phyloP scores from a whole-genome alignment of 2,888 invertebrate species.

The Timandra comae region DNA sequence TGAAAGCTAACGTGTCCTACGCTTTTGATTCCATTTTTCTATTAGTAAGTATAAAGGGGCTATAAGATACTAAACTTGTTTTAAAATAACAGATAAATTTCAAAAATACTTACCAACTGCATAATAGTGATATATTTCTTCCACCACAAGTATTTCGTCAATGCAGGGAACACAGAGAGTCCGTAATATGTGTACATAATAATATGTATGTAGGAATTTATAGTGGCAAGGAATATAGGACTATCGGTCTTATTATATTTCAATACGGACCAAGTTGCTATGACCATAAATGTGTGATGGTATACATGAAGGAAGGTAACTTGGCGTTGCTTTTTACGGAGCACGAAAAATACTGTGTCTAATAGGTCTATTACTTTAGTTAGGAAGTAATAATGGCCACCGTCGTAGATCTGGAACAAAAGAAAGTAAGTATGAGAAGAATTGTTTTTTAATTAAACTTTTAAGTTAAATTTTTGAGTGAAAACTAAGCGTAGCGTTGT shows the following conservation, averaged over 20 bases:
- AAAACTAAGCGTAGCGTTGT: too few species aligned
- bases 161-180: conserved; percentile 80
- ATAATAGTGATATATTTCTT: conserved; percentile 86
- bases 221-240: conserved; percentile 79
- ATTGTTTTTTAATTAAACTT: neutral
- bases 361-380: conserved; percentile 83
- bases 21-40: too few species aligned
- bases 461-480: neutral
- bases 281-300: conserved; percentile 85
- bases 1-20: too few species aligned
- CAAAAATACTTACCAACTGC: conserved; percentile 78
- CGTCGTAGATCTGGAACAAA: conserved; percentile 31
- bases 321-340: conserved; percentile 85
- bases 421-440: too few species aligned
- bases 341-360: conserved; percentile 89
- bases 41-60: too few species aligned
- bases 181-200: conserved; percentile 88
- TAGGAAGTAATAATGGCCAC: conserved; percentile 80
- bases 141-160: conserved; percentile 87
- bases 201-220: conserved; percentile 84
- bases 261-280: conserved; percentile 83
- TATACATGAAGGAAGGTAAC: conserved; percentile 91
- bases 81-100: neutral
- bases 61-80: too few species aligned
- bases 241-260: conserved; percentile 84